Evolutionary conservation across 2,888 invertebrate species (phyloP).

Genomic region (Leptarthrus brevirostris): DNA sequence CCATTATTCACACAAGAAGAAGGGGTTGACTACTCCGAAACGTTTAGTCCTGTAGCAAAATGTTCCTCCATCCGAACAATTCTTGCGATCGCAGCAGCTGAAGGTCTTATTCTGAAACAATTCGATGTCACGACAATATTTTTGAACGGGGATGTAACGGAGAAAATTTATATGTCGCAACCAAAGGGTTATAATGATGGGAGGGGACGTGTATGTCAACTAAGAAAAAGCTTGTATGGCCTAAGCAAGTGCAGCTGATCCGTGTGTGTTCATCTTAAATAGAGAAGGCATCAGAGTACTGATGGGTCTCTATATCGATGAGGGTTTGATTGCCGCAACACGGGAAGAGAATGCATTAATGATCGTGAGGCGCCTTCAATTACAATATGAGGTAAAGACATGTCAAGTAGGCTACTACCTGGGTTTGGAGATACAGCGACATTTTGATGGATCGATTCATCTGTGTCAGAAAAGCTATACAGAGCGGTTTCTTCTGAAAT

Average conservation of each 20-base stretch:
- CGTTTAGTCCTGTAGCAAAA: conserved; percentile 54
- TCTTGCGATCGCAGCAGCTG: too few species aligned
- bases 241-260: conserved; percentile 57
- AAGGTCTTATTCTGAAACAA: conserved; percentile 51
- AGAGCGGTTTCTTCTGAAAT: conserved; percentile 49
- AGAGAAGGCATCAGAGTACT: too few species aligned
- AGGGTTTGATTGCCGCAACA: too few species aligned
- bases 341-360: too few species aligned
- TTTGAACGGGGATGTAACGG: conserved; percentile 54
- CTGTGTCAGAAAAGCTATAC: too few species aligned
- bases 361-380: conserved; percentile 44
- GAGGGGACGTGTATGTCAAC: conserved; percentile 53
- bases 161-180: conserved; percentile 54
- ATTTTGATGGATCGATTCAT: too few species aligned
- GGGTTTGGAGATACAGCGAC: too few species aligned
- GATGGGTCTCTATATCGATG: conserved; percentile 59
- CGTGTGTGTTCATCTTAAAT: conserved; percentile 58
- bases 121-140: conserved; percentile 56
- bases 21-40: conserved; percentile 56
- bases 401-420: too few species aligned
- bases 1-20: conserved; percentile 55
- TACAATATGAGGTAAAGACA: conserved; percentile 48
- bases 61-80: conserved; percentile 50
- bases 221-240: conserved; percentile 56
- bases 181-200: conserved; percentile 52